A percentile compares a stretch with the other conserved stretches of the same genome.
Conservation (phyloP, 1,140 invertebrate species). For the Bombus ignitus region DNA sequence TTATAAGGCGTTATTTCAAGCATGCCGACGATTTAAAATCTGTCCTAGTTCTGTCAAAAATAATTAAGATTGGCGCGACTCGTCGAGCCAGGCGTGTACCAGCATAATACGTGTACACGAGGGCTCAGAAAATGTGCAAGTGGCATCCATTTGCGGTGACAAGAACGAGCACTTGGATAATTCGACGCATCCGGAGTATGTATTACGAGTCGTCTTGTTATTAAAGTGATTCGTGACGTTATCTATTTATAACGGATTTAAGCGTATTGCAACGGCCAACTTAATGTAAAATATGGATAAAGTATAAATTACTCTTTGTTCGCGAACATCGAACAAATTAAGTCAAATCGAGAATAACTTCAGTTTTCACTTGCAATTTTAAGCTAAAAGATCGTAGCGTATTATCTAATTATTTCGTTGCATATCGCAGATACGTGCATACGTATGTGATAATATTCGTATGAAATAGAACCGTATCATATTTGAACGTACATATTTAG, state of each 20-base stretch:
- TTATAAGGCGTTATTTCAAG: slow-evolving; percentile 6
- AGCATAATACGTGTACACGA: slow-evolving; percentile 45
- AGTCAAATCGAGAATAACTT: too few species aligned
- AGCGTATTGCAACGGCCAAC: not conserved
- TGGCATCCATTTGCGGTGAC: slow-evolving; percentile 53
- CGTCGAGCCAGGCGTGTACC: slow-evolving; percentile 37
- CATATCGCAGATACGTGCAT: too few species aligned
- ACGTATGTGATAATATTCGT: too few species aligned
- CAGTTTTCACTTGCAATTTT: too few species aligned
- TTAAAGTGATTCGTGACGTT: slow-evolving; percentile 11
- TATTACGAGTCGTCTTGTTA: slow-evolving; percentile 19
- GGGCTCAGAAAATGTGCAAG: slow-evolving; percentile 38
- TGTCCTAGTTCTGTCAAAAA: slow-evolving; percentile 49
- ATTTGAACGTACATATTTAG: too few species aligned
- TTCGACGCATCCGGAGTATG: slow-evolving; percentile 47
- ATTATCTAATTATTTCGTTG: too few species aligned
- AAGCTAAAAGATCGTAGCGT: too few species aligned
- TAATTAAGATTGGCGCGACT: slow-evolving; percentile 58
- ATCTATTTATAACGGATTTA: too few species aligned
- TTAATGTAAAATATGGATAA: not conserved
- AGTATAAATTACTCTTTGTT: too few species aligned
- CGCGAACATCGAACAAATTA: too few species aligned
- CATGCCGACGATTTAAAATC: slow-evolving; percentile 45
- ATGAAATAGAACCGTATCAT: too few species aligned
- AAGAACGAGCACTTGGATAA: slow-evolving; percentile 33